Conservation (phyloP, 1,140 invertebrate species). For the Drosophila sturtevanti region DNA sequence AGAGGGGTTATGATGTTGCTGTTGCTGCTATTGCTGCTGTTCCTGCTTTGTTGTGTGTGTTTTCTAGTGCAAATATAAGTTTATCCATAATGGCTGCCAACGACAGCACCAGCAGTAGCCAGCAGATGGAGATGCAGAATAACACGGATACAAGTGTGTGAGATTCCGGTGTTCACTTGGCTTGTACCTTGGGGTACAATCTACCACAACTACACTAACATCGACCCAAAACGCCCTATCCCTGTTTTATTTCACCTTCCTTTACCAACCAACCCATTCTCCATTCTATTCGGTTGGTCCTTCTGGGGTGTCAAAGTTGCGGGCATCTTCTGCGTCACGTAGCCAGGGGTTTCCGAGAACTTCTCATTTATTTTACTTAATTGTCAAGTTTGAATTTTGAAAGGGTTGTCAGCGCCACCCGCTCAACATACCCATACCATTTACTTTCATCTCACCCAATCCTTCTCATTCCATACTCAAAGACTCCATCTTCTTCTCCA, state of each 20-base stretch:
- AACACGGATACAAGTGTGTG: neutral
- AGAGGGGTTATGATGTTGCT: neutral
- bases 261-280: neutral
- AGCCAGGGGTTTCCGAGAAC: constrained; percentile 44
- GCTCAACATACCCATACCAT: neutral
- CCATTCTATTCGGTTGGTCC: neutral
- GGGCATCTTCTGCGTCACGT: constrained; percentile 73
- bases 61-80: constrained; percentile 78
- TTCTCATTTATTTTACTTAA: constrained; percentile 81
- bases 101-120: constrained; percentile 32
- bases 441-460: neutral
- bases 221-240: constrained; percentile 20
- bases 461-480: constrained; percentile 6
- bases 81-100: constrained; percentile 75
- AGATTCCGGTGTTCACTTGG: constrained; percentile 30
- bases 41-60: constrained; percentile 67
- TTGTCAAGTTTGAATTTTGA: constrained; percentile 75
- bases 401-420: constrained; percentile 68
- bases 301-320: constrained; percentile 65
- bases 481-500: neutral
- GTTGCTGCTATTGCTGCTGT: constrained; percentile 21
- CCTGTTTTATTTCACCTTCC: neutral
- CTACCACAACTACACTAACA: constrained; percentile 66
- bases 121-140: neutral
- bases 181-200: constrained; percentile 76